Evolutionary conservation across 1,140 invertebrate genomes (phyloP).

Genomic region (Pogonus chalceus): DNA sequence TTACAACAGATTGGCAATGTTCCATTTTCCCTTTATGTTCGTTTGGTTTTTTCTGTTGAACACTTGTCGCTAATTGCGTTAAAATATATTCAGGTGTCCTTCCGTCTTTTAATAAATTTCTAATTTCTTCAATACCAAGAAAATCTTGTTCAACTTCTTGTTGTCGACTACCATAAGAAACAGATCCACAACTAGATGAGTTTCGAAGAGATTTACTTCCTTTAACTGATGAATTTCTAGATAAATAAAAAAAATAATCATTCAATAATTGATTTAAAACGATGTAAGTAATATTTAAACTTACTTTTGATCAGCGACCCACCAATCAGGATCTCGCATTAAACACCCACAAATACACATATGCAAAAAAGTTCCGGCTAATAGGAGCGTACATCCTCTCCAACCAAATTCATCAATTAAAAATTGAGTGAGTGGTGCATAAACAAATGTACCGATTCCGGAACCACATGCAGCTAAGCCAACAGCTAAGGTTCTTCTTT

Average conservation of each 20-base stretch:
- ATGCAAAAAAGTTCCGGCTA: constrained; percentile 77
- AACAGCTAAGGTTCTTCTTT: constrained; percentile 81
- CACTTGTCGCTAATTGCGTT: constrained; percentile 45
- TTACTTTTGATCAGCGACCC: constrained; percentile 49
- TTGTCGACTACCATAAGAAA: constrained; percentile 37
- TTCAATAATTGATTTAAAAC: background rate
- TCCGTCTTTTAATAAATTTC: constrained; percentile 52
- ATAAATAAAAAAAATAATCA: background rate
- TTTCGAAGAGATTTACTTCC: constrained; percentile 32
- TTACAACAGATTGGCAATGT: constrained; percentile 50
- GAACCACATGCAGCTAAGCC: constrained; percentile 86
- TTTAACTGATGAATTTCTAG: constrained; percentile 21
- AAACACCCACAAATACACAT: constrained; percentile 80
- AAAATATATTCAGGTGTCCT: constrained; percentile 54
- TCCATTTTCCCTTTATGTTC: constrained; percentile 23
- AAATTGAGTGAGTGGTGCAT: constrained; percentile 68
- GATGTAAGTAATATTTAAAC: constrained; percentile 8
- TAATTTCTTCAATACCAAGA: constrained; percentile 54
- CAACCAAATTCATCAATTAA: constrained; percentile 72
- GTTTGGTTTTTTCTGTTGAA: constrained; percentile 35
- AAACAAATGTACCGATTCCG: constrained; percentile 75
- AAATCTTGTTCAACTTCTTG: constrained; percentile 37
- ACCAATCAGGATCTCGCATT: constrained; percentile 78
- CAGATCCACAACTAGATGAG: constrained; percentile 38
- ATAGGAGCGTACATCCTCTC: constrained; percentile 72